These are phyloP conservation scores for Dione vanillae DNA, from an alignment of 2,888 invertebrate species.

Conservation along the genomic window DNA sequence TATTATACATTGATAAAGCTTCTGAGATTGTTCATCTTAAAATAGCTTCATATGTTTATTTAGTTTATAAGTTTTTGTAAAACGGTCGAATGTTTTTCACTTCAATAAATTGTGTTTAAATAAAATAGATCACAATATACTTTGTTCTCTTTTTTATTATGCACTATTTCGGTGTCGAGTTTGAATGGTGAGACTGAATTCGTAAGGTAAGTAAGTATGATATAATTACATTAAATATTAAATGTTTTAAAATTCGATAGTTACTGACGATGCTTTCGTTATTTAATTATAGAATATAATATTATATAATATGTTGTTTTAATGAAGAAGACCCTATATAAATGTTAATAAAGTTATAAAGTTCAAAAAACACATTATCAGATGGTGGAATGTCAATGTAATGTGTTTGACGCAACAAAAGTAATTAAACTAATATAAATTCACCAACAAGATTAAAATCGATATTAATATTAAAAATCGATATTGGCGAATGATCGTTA, in stretches of 20 bases:
- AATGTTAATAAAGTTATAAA: too few species aligned
- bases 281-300: background rate
- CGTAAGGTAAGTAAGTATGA: background rate
- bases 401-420: background rate
- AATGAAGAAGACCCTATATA: too few species aligned
- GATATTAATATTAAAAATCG: background rate
- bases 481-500: constrained; percentile 3
- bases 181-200: background rate
- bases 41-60: constrained; percentile 13
- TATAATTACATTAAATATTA: background rate
- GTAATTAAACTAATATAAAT: constrained; percentile 4
- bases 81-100: background rate
- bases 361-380: too few species aligned
- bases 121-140: constrained; percentile 16
- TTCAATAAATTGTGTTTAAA: constrained; percentile 19
- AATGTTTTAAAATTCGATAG: background rate
- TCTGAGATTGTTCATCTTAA: constrained; percentile 17
- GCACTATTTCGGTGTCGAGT: background rate
- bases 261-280: background rate
- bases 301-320: too few species aligned
- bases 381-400: constrained; percentile 10
- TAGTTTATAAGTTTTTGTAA: constrained; percentile 20
- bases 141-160: constrained; percentile 23
- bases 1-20: constrained; percentile 9
- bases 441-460: constrained; percentile 9